Evolutionary conservation across 2,888 invertebrate species (phyloP).

Genomic region (Neoaliturus tenellus): DNA sequence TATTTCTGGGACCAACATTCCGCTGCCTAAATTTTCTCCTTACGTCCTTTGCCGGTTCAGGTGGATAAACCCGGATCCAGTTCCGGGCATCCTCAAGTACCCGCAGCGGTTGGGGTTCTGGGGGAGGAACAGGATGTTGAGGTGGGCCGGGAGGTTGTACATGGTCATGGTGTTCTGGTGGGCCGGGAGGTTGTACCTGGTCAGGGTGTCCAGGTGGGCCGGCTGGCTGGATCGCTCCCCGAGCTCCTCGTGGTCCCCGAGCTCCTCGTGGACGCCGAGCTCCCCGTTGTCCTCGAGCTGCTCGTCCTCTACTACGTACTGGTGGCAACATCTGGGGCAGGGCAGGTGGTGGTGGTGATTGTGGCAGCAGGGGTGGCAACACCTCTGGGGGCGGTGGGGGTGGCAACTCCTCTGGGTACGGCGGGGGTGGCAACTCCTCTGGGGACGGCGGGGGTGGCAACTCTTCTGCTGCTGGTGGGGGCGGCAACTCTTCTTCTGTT

Average conservation of each 20-base stretch:
- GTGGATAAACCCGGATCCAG: slow-evolving; percentile 5
- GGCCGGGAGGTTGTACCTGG: background rate
- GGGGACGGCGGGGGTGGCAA: too few relatives aligned
- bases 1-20: background rate
- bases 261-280: background rate
- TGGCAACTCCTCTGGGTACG: too few relatives aligned
- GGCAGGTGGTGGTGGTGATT: background rate
- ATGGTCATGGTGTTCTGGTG: background rate
- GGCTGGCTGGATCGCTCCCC: background rate
- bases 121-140: too few relatives aligned
- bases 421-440: too few relatives aligned
- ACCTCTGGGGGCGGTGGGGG: background rate
- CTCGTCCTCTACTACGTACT: too few relatives aligned
- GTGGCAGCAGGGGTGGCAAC: background rate
- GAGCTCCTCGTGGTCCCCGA: background rate
- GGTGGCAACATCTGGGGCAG: too few relatives aligned
- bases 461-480: too few relatives aligned
- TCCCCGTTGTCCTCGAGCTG: background rate
- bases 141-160: background rate
- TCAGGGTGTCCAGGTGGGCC: background rate
- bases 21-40: background rate
- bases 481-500: too few relatives aligned
- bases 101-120: background rate
- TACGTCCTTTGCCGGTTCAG: background rate
- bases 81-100: background rate